Evolutionary conservation across 2,888 invertebrate genomes (phyloP), one percentile per base, ranked within the genome.

Genomic region (Leptinotarsa juncta): DNA sequence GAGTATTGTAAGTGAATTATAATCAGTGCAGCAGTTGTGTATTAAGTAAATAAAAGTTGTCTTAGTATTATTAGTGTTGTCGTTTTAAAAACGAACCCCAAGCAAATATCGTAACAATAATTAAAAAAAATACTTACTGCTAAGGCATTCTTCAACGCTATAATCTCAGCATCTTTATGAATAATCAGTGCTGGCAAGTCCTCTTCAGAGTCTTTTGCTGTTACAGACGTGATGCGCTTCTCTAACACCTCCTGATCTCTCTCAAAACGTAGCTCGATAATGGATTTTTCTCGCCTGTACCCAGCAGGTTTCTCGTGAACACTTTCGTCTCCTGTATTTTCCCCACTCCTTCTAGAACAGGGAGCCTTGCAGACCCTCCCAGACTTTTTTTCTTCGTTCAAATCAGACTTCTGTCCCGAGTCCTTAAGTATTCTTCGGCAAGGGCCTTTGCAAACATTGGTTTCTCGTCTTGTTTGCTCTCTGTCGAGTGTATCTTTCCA

Each of bases 91-190:
- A 20, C 1, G 20, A 20, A 20, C 20, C 20, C 20, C 20, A 20
- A 20, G 20, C 20, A 20, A 20, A 20, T 20, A 20, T 20, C 20
- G 20, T 20, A 20, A 20, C 20, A 20, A 20, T 20, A 20, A 20
- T 60, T 3, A 1, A 62, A 71, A 50, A 26, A 70, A 15, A 4
- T 15, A 53, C 76, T 78, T 71, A 78, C 78, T 55, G 62, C 65
- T 51, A 78, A 55, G n/a, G 74, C 76, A 26, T 76, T 69, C 50
- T 66, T 78, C 18, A 78, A 62, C 7, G 78, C 76, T 26, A 76
- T 42, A 14, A 73, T 78, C 72, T 78, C 78, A 53, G 75, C 67
- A 50, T 74, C 74, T 67, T 78, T 78, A 60, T 75, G 76, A 15
- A 73, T 73, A 42, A 76, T 69, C 48, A 74, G 51, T 1, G 72